Conservation (phyloP, 2,113 vertebrate genomes). For the Penelope pileata region DNA sequence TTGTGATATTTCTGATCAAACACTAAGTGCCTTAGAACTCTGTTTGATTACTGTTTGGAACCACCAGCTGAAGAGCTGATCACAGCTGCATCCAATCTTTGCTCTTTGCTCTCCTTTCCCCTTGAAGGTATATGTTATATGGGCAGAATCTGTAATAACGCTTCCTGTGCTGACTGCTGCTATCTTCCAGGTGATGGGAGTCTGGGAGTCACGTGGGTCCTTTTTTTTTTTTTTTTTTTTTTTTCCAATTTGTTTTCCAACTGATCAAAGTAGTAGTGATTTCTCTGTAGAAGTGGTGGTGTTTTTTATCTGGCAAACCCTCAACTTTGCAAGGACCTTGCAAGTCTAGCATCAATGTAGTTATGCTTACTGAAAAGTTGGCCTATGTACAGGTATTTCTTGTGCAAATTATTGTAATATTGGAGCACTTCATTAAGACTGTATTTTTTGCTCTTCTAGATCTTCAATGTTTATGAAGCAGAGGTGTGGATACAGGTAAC, state of each 20-base stretch:
- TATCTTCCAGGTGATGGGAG: neutral
- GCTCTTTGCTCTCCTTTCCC: neutral
- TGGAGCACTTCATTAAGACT: neutral
- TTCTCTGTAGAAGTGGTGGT: neutral
- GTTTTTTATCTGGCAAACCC: accelerated
- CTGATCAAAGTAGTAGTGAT: neutral
- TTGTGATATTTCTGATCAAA: neutral
- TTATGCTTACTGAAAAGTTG: neutral
- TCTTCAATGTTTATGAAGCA: accelerated
- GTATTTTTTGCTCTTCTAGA: neutral
- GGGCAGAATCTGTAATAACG: neutral
- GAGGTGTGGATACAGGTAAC: neutral
- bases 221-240: no score
- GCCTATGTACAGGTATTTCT: accelerated
- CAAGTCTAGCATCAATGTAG: accelerated
- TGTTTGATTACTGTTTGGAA: neutral
- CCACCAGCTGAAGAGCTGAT: neutral
- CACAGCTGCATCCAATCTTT: neutral
- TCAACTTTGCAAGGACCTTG: accelerated
- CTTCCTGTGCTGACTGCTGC: neutral
- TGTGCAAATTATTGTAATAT: neutral
- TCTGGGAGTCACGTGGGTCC: no score
- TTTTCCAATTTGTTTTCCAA: no score
- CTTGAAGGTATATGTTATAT: neutral
- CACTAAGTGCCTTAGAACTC: neutral